These are phyloP conservation scores for Trimorus sp. DNA, from an alignment of 2,888 invertebrate species.

Conservation along the genomic window DNA sequence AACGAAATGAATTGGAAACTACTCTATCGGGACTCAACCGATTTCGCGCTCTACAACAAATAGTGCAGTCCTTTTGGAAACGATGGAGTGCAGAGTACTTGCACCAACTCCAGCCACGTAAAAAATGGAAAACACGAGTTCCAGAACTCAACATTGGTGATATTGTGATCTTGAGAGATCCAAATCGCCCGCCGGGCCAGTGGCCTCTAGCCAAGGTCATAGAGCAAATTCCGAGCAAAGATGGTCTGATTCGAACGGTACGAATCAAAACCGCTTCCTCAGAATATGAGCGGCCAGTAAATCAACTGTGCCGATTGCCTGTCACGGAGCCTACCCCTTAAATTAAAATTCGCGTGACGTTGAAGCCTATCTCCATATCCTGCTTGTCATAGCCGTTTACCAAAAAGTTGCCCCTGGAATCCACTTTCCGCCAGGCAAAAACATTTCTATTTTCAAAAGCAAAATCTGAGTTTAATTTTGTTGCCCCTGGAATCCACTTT, in stretches of 20 bases:
- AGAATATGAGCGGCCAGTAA: neutral
- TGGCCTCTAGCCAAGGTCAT: neutral
- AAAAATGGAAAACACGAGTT: neutral
- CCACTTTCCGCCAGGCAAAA: no score
- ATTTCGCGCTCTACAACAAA: no score
- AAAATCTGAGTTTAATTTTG: no score
- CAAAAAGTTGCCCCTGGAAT: no score
- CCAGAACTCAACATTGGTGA: neutral
- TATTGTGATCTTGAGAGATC: neutral
- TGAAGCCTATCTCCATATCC: no score
- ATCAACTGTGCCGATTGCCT: neutral
- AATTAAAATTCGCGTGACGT: no score
- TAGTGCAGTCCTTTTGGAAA: neutral
- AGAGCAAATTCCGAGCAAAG: neutral
- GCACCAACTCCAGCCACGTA: neutral
- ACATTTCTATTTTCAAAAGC: no score
- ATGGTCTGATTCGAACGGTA: neutral
- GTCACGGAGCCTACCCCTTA: no score
- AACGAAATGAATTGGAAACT: no score
- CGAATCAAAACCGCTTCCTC: neutral
- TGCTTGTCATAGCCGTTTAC: no score
- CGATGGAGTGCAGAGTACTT: neutral
- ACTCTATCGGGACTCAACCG: no score
- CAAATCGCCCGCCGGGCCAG: neutral
- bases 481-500: no score